Evolutionary conservation across 2,113 vertebrate species (phyloP), one percentile per base, ranked within the genome.

Genomic region (Hippocampus guttulatus): DNA sequence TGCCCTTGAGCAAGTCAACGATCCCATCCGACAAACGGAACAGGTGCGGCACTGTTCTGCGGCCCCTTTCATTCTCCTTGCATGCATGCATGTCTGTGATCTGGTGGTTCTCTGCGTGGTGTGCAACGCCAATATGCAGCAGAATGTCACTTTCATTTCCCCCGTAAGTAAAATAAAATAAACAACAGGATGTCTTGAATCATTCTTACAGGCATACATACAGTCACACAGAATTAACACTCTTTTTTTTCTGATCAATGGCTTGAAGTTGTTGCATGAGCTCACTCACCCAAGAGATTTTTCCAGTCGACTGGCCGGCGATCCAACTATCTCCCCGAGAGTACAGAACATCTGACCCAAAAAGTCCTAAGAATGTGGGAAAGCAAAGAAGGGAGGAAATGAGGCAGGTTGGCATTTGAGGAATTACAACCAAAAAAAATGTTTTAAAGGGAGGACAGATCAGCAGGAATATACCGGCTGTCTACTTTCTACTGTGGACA

Each of bases 331-430:
- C 87, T 98, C 96, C 1, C 96, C 96, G 1, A 98, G 93, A 41
- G 96, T 98, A 81, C 96, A 98, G 91, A 96, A 96, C 70, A 93
- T 93, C 88, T 97, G 96, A 72, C 96, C 96, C 84, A 98, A 92
- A 82, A 98, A 98, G 88, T 98, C 96, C 96, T 98, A 81, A 55
- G 71, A 69, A 51, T 55, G 20, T n/a, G 69, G 51, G 14, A 18
- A 67, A 67, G 25, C n/a, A 64, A 66, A 5, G 11, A 25, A 69
- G 2, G 55, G 21, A 27, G 47, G 7, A n/a, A 23, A 12, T 8
- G 25, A 65, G 68, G 51, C 2, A 65, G 57, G 23, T 64, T 67
- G 49, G 43, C 2, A 2, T 30, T 68, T 47, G 16, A 51, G 8
- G 58, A 64, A 25, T 54, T 45, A 14, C 12, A 16, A 58, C 14